Conservation (phyloP, 2,888 invertebrate species). For the Hydropsyche betteni region DNA sequence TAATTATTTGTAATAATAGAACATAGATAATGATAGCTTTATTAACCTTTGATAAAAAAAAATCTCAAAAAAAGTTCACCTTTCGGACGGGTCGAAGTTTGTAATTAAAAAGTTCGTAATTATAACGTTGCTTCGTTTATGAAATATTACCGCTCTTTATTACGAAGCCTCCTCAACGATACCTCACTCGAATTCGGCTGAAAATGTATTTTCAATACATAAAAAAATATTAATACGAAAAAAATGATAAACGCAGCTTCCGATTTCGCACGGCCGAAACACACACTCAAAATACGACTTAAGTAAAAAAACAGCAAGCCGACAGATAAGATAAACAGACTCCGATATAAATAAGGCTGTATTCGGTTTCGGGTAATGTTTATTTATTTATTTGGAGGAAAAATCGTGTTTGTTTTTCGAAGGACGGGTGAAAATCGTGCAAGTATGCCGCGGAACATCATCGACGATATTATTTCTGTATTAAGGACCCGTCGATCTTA, state of each 20-base stretch:
- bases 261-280: no score
- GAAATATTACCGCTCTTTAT: conserved; percentile 14
- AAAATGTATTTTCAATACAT: no score
- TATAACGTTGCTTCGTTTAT: conserved; percentile 16
- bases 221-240: no score
- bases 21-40: background rate
- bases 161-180: background rate
- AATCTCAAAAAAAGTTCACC: background rate
- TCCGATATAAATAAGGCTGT: background rate
- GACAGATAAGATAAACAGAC: no score
- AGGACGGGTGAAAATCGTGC: background rate
- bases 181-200: no score
- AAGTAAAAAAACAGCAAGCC: no score
- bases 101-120: conserved; percentile 31
- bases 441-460: conserved; percentile 11
- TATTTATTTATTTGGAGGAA: background rate
- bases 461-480: conserved; percentile 2
- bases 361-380: background rate
- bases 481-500: background rate
- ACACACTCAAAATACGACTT: no score
- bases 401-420: conserved; percentile 5
- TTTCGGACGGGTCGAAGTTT: conserved; percentile 5
- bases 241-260: no score
- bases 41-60: conserved; percentile 4
- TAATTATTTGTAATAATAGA: no score